Evolutionary conservation across 1,140 invertebrate species (phyloP).

Genomic region (Trachymyrmex septentrionalis): DNA sequence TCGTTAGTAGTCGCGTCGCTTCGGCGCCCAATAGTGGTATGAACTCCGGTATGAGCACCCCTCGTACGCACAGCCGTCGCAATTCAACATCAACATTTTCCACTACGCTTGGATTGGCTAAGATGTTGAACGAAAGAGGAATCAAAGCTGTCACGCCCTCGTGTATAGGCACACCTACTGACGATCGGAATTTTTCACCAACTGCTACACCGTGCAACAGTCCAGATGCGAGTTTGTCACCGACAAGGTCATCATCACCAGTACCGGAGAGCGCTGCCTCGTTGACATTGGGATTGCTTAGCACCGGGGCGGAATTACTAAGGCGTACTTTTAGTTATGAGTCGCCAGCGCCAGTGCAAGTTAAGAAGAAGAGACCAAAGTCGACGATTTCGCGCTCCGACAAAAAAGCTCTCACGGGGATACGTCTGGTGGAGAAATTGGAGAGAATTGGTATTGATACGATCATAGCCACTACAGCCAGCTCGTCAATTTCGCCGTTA

Average conservation of each 20-base stretch:
- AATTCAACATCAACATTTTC: slow-evolving; percentile 93
- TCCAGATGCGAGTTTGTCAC: slow-evolving; percentile 88
- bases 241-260: slow-evolving; percentile 88
- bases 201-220: slow-evolving; percentile 95
- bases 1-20: slow-evolving; percentile 87
- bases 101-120: slow-evolving; percentile 92
- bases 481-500: slow-evolving; percentile 86
- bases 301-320: slow-evolving; percentile 92
- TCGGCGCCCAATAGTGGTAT: slow-evolving; percentile 87
- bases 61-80: slow-evolving; percentile 88
- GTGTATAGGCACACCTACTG: slow-evolving; percentile 88
- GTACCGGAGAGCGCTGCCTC: slow-evolving; percentile 84
- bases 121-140: slow-evolving; percentile 93
- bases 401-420: slow-evolving; percentile 85
- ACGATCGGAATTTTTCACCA: slow-evolving; percentile 89
- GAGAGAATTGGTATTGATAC: slow-evolving; percentile 90
- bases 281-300: slow-evolving; percentile 89
- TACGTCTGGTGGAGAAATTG: slow-evolving; percentile 89
- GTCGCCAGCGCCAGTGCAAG: slow-evolving; percentile 72
- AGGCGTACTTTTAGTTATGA: slow-evolving; percentile 89
- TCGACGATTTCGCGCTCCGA: slow-evolving; percentile 86
- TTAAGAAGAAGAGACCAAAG: slow-evolving; percentile 85
- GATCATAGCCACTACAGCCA: slow-evolving; percentile 87
- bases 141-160: slow-evolving; percentile 91
- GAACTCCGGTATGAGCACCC: slow-evolving; percentile 88